Evolutionary conservation across 2,888 invertebrate genomes (phyloP).

Genomic region (Drosophila bunnanda): DNA sequence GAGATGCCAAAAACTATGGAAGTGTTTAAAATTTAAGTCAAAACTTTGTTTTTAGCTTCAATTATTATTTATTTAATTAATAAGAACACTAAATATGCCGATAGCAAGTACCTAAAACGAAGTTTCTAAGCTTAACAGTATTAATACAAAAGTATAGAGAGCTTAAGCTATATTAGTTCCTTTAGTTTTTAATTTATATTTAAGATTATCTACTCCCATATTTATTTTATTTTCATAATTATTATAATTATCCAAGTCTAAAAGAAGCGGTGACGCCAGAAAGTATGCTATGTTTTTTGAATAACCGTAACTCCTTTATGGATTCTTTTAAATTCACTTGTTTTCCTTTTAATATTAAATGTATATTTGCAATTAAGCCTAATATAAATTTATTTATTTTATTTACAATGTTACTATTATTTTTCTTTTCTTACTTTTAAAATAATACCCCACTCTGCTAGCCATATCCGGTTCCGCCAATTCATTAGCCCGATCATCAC

Average conservation of each 20-base stretch:
- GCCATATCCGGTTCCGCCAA: not conserved
- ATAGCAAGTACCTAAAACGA: too few species aligned
- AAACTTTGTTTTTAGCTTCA: not conserved
- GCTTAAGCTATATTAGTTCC: too few species aligned
- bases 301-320: too few species aligned
- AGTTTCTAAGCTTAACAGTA: too few species aligned
- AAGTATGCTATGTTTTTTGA: not conserved
- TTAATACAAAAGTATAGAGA: too few species aligned
- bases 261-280: too few species aligned
- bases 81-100: too few species aligned
- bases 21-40: too few species aligned
- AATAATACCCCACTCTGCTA: not conserved
- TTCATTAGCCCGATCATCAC: slow-evolving; percentile 36
- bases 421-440: not conserved
- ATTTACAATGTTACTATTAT: too few species aligned
- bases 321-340: too few species aligned
- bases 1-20: not conserved
- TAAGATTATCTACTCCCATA: not conserved
- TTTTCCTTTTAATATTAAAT: not conserved
- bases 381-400: not conserved
- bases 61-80: too few species aligned
- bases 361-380: not conserved
- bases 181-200: too few species aligned
- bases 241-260: not conserved
- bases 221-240: not conserved